Base-by-base conservation (phyloP, 2,888 invertebrate species). In the Allygus modestus region DNA sequence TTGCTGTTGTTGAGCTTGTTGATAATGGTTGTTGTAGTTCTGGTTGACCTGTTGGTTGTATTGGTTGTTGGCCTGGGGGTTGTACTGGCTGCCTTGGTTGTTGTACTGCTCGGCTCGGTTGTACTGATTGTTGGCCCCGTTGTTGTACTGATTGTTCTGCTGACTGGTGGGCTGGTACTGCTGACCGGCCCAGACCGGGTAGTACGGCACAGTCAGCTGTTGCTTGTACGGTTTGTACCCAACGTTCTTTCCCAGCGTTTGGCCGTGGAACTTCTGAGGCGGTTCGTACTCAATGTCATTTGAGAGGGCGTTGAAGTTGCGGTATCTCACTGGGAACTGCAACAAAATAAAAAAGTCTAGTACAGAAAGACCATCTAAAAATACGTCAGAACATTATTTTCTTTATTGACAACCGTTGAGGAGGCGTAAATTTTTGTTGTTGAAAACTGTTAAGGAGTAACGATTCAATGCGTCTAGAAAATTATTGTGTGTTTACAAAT, bases 271-370 rank as follows among this genome's bases (percentile, higher is more conserved):
- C 31, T 82, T 82, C 26, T 43, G 43, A 12, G 69, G 82, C 9
- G 69, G 71, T 31, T 82, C 82, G 71, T 82, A 82, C 41, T 82
- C 82, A 23, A 82, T 71, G 82, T 69, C n/a, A 23, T 84, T 31
- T 12, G 69, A 69, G 23, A 71, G 23, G 23, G 33, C 33, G 79
- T 81, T 43, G 43, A 84, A 51, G 71, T 73, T 58, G 41, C 82
- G 81, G 81, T 84, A 77, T 65, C 84, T 84, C 77, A 87, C 75
- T 46, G 87, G 87, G 9, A 87, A 83, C 87, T 87, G 85, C 77
- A 82, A 33, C 75, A 51, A 75, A 41, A 75, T 77, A 15, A 41
- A 37, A 37, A 37, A 37, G 37, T n/a, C n/a, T n/a, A 17, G 28
- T 73, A 33, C 5, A n/a, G n/a, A n/a, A n/a, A n/a, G n/a, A n/a